These are phyloP conservation scores for Maccullochella peelii DNA, from an alignment of 2,113 vertebrate genomes.

Conservation along the genomic window DNA sequence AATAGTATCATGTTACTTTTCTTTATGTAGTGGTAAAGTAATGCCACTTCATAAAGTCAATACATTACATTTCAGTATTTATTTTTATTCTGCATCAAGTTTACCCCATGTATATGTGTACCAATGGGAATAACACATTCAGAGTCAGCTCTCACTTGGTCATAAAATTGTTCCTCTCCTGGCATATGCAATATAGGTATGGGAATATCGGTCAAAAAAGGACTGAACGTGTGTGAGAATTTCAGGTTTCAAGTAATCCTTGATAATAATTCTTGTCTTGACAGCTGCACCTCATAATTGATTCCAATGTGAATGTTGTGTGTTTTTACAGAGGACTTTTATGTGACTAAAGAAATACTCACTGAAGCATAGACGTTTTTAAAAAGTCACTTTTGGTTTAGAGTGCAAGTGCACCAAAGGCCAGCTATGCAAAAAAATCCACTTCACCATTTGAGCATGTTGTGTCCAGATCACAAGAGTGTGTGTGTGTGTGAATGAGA, in stretches of 20 bases:
- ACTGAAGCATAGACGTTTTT: conserved; percentile 8
- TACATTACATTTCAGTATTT: conserved; percentile 31
- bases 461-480: conserved; percentile 85
- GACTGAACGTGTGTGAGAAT: conserved; percentile 38
- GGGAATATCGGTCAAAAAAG: conserved; percentile 2
- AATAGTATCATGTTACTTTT: background rate
- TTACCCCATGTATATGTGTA: conserved; percentile 1
- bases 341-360: background rate
- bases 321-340: conserved; percentile 8
- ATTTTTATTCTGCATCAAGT: background rate
- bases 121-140: background rate
- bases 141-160: conserved; percentile 13
- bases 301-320: conserved; percentile 35
- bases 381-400: conserved; percentile 27
- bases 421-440: conserved; percentile 74
- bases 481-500: conserved; percentile 58
- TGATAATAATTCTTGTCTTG: conserved; percentile 4
- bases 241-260: background rate
- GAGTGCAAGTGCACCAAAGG: conserved; percentile 75
- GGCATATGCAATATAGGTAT: background rate
- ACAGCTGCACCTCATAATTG: background rate
- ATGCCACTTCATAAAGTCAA: conserved; percentile 42
- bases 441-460: conserved; percentile 87
- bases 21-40: conserved; percentile 34
- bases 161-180: background rate